Evolutionary conservation across 2,113 vertebrate genomes (phyloP).

Genomic region (Pitta sordida): DNA sequence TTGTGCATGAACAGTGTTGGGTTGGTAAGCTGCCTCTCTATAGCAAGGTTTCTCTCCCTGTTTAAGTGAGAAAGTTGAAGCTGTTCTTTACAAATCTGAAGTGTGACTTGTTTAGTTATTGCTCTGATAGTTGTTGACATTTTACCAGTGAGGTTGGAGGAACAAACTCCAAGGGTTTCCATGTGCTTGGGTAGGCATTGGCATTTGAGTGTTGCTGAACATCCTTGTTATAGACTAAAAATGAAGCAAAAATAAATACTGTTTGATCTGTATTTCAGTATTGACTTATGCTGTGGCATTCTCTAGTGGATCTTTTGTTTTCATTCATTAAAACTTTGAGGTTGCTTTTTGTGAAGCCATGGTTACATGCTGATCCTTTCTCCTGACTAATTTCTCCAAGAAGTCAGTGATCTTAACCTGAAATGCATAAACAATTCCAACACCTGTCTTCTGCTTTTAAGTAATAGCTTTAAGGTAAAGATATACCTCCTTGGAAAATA

Average conservation of each 20-base stretch:
- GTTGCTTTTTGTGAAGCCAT: not conserved
- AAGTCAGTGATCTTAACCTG: not conserved
- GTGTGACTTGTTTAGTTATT: slow-evolving; percentile 24
- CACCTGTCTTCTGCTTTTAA: not conserved
- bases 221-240: slow-evolving; percentile 14
- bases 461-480: not conserved
- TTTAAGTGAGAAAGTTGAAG: not conserved
- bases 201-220: slow-evolving; percentile 18
- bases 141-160: not conserved
- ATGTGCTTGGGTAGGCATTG: not conserved
- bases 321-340: not conserved
- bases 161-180: not conserved
- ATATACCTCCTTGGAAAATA: not conserved
- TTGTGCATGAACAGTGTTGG: not conserved
- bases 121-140: not conserved
- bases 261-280: slow-evolving; percentile 28
- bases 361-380: not conserved
- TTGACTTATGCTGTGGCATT: not conserved
- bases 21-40: not conserved
- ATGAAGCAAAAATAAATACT: slow-evolving; percentile 49
- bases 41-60: not conserved
- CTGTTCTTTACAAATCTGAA: slow-evolving; percentile 14
- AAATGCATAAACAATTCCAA: not conserved
- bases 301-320: not conserved
- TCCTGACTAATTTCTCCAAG: not conserved